Percentiles rank a stretch among this genome's conserved stretches.
Evolutionary conservation across 2,797 vertebrate species (phyloP).

Genomic region (Sitta carolinensis): DNA sequence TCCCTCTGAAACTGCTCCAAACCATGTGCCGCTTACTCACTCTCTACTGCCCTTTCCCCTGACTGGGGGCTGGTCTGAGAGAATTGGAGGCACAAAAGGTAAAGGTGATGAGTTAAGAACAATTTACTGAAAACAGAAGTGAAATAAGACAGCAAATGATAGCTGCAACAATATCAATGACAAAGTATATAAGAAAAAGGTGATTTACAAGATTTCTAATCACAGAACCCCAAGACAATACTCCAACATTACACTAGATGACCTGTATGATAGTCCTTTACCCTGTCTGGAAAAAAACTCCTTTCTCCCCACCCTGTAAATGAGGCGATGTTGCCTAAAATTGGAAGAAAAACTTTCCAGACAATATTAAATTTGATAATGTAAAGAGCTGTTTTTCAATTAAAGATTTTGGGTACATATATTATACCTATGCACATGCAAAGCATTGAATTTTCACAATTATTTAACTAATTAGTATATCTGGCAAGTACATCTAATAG

Average conservation of each 20-base stretch:
- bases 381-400: neutral
- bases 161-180: neutral
- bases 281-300: neutral
- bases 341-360: neutral
- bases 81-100: neutral
- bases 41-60: neutral
- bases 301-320: neutral
- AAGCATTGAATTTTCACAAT: neutral
- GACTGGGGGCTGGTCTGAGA: neutral
- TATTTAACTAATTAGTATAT: neutral
- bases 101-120: neutral
- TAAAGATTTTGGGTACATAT: neutral
- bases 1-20: neutral
- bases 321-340: neutral
- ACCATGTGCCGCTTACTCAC: neutral
- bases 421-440: neutral
- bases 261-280: neutral
- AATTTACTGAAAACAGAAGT: neutral
- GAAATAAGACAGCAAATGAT: neutral
- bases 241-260: fast-evolving
- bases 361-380: neutral
- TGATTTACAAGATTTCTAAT: neutral
- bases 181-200: neutral
- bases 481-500: neutral
- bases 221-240: neutral